These are phyloP conservation scores for Ranitomeya variabilis DNA, from an alignment of 2,113 vertebrate species.

Conservation along the genomic window DNA sequence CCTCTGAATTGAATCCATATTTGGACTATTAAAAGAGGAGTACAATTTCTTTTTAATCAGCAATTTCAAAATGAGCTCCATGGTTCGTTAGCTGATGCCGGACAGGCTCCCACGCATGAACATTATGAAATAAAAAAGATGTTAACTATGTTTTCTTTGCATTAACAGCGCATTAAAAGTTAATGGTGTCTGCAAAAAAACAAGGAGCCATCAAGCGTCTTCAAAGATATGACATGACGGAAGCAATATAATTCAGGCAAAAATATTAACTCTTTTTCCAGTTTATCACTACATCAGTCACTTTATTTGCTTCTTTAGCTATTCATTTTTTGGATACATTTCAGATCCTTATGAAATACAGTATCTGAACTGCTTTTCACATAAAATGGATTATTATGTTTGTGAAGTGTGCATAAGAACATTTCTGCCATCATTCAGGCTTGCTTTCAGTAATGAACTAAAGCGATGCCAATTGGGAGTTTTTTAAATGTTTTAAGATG, in stretches of 20 bases:
- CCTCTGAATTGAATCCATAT: constrained; percentile 3
- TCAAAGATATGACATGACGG: constrained; percentile 25
- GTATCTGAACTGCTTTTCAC: background rate
- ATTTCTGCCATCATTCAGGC: background rate
- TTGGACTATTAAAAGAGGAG: constrained; percentile 26
- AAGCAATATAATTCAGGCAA: constrained; percentile 3
- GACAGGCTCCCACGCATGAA: constrained; percentile 34
- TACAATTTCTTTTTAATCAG: constrained; percentile 51
- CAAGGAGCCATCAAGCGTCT: constrained; percentile 34
- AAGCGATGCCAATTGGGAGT: background rate
- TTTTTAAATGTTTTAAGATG: background rate
- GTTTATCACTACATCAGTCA: too few species aligned
- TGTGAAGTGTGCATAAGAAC: background rate
- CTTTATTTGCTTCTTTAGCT: background rate
- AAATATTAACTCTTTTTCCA: constrained; percentile 25
- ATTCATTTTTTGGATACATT: background rate
- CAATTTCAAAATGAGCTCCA: constrained; percentile 37
- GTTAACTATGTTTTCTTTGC: constrained; percentile 51
- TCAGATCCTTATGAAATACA: background rate
- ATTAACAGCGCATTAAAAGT: constrained; percentile 46
- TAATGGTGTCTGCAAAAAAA: constrained; percentile 48
- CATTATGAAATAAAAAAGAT: constrained; percentile 43
- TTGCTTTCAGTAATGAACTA: background rate
- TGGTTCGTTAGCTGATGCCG: constrained; percentile 35
- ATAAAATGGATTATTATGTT: background rate